Percentiles rank a stretch among this genome's conserved stretches.
These are phyloP conservation scores for Rana temporaria DNA, from an alignment of 2,113 vertebrate species.

Conservation along the genomic window DNA sequence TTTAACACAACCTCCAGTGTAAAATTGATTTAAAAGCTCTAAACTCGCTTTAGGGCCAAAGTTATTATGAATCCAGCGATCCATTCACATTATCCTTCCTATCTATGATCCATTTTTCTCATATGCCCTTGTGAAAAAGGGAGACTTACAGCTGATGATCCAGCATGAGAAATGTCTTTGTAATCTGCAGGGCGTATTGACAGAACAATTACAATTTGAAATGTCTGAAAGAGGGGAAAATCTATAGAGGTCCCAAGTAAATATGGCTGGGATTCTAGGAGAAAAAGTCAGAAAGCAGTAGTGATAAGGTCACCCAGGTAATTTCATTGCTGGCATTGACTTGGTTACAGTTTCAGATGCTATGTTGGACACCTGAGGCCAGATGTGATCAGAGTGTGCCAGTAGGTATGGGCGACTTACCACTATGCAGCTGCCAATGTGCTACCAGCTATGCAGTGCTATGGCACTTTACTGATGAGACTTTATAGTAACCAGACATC, in stretches of 20 bases:
- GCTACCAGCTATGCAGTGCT: no score
- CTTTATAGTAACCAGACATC: no score
- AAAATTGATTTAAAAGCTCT: no score
- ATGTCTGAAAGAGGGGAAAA: conserved; percentile 34
- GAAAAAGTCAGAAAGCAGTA: not conserved
- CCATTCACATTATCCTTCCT: no score
- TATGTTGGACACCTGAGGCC: not conserved
- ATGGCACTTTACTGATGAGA: no score
- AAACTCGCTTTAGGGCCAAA: no score
- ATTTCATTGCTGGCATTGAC: conserved; percentile 1
- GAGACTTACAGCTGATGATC: conserved; percentile 19
- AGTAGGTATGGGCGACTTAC: no score
- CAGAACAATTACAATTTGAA: conserved; percentile 34
- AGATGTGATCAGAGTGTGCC: not conserved
- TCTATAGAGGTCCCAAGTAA: conserved; percentile 16
- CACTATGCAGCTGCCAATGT: no score
- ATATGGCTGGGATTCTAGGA: not conserved
- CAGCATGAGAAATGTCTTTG: not conserved
- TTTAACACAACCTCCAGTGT: no score
- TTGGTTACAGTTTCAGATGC: conserved; percentile 15
- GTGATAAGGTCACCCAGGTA: conserved; percentile 9
- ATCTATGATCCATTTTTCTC: not conserved
- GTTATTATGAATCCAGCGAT: no score
- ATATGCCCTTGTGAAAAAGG: not conserved
- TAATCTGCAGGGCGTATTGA: conserved; percentile 46